Evolutionary conservation across 2,113 vertebrate species (phyloP).

Genomic region (Corythaixoides concolor): DNA sequence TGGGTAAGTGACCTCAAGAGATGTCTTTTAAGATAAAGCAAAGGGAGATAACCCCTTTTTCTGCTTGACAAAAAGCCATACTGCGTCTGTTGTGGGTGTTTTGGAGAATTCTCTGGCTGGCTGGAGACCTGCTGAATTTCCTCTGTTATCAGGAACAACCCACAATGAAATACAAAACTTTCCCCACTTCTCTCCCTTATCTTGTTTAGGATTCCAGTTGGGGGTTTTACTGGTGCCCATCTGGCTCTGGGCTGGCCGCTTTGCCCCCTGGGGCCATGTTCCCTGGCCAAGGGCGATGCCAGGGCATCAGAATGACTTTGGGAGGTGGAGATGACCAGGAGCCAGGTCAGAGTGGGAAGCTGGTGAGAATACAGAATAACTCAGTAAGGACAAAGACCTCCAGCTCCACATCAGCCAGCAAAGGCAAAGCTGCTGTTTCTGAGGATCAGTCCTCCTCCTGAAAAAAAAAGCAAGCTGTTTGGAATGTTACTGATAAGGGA

Average conservation of each 20-base stretch:
- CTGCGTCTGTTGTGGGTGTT: neutral
- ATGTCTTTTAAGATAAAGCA: neutral
- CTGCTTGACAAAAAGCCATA: neutral
- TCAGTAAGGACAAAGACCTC: neutral
- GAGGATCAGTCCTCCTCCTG: neutral
- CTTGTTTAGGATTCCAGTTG: neutral
- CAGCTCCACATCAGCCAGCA: neutral
- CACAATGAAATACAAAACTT: neutral
- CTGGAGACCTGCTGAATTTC: neutral
- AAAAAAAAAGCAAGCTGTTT: neutral
- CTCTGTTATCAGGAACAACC: neutral
- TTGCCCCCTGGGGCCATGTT: neutral
- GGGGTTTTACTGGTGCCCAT: neutral
- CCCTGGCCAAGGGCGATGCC: neutral
- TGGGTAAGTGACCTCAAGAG: neutral
- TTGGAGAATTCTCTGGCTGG: neutral
- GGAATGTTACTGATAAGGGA: neutral
- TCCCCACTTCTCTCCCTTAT: neutral
- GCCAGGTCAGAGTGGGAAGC: neutral
- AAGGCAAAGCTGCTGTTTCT: neutral
- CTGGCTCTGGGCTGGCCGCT: neutral
- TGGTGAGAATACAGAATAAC: neutral
- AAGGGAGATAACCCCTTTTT: neutral
- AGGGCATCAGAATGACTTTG: neutral
- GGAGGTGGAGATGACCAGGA: neutral